Conservation (phyloP, 2,888 invertebrate genomes). For the Pharmacophagus antenor region DNA sequence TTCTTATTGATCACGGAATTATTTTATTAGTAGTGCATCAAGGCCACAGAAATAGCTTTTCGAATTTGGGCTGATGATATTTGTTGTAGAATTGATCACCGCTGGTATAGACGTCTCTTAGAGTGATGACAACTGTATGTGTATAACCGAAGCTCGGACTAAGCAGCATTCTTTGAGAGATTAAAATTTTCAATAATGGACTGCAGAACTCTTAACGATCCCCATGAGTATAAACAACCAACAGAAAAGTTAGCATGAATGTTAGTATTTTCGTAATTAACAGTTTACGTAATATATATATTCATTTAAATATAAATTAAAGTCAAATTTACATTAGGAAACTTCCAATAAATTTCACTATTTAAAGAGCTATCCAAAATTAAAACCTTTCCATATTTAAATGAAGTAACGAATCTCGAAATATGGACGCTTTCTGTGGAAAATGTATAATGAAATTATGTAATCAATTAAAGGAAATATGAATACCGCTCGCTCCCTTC, state of each 20-base stretch:
- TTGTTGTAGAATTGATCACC: no score
- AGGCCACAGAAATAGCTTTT: no score
- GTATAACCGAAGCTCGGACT: no score
- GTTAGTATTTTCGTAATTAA: not conserved
- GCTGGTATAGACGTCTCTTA: no score
- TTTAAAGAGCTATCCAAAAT: constrained; percentile 15
- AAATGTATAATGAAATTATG: constrained; percentile 29
- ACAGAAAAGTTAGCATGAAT: not conserved
- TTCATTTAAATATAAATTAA: constrained; percentile 4
- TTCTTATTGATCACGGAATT: no score
- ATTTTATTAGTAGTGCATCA: no score
- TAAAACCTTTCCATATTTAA: constrained; percentile 18
- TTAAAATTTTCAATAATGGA: no score
- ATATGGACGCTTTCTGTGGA: constrained; percentile 18
- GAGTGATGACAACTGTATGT: no score
- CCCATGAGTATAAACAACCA: not conserved
- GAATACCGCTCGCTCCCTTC: constrained; percentile 14
- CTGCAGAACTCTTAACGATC: no score
- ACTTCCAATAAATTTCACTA: constrained; percentile 10
- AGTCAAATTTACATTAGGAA: constrained; percentile 3
- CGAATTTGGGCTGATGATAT: no score
- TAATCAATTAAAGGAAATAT: constrained; percentile 29
- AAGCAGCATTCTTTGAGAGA: no score
- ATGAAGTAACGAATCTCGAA: constrained; percentile 13
- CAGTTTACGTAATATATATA: not conserved